Base-by-base conservation (phyloP, 2,797 vertebrate genomes). In the Knipowitschia caucasica region DNA sequence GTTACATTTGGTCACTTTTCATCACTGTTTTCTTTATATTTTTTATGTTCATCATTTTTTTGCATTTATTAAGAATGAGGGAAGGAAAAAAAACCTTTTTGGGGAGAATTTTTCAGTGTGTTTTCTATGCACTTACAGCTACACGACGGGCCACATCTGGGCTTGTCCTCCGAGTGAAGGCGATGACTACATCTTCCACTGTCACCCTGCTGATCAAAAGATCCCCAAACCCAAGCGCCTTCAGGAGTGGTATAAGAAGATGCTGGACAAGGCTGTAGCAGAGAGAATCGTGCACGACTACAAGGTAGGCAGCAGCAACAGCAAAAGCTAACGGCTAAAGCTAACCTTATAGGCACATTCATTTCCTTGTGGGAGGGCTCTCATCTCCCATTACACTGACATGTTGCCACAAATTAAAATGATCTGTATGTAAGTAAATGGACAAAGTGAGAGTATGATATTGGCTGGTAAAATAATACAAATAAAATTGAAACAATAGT, bases 171-270 rank as follows among this genome's bases (percentile, higher is more conserved):
- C 96, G 5, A 99, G 96, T 62, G 96, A 99, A 81, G 96, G 96
- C 45, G 96, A 99, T 24, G 96, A 99, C 84, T 99, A 99, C 84
- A 99, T 99, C 80, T 99, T 99, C 83, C 96, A 99, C 44, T 99
- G 95, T 86, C 96, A 99, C 67, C 96, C 96, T 53, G 86, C 89
- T 17, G 96, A 99, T 83, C 96, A 99, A 82, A 98, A 95, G 86
- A 99, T 99, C 64, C 96, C 96, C 36, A 99, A 99, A 69, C 96
- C 96, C 47, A 99, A 99, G 80, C 88, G 96, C 56, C 89, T 99
- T 46, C 96, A 99, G 74, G 96, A 99, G 71, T 99, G 96, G 96
- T 99, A 99, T 79, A 99, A 95, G 87, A 99, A 98, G 86, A 99
- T 99, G 96, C 84, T 99, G 42, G 96, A 99, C 82, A 99, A 98